Evolutionary conservation across 1,140 invertebrate genomes (phyloP), one percentile per base, ranked within the genome.

Genomic region (Brachystomella parvula): DNA sequence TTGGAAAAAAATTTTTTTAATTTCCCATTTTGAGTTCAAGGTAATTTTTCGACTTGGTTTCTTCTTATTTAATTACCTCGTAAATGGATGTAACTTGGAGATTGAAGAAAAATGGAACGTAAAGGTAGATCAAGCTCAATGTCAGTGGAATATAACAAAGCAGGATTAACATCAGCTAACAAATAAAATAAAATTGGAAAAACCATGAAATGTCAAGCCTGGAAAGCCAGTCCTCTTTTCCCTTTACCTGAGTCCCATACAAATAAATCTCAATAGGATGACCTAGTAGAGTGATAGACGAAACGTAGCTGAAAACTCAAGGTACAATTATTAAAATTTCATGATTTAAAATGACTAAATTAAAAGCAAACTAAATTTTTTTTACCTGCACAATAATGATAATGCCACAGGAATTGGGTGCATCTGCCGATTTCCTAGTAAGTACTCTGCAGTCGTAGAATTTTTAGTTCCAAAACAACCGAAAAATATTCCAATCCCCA

Each of bases 81-180:
- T 94, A 96, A 58, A 88, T 89, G 76, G 91, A 95, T 2, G 89
- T 89, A 67, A 87, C 85, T 77, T 90, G 87, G 3, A 96, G 78
- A 64, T 87, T 86, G 76, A 88, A 95, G 76, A 95, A 96, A 9
- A 96, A 86, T 33, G 94, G 94, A 19, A 96, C 78, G 75, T 89
- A 95, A 28, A 91, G 76, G 76, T 88, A 87, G 6, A 86, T 88
- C n/a, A 73, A 39, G 32, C 61, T 70, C 32, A 70, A 47, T 17
- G 71, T 73, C 21, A 73, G 35, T 24, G 71, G 71, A 64, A 73
- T 70, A 57, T 70, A 73, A 17, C 62, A 57, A 1, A 73, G 24
- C 2, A 73, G 59, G 21, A 70, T 68, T 65, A 72, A 65, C 2
- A 60, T 47, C 1, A 69, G 32, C 58, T 72, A 68, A 0, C 63